phyloP scores from a whole-genome alignment of 2,888 invertebrate genomes.

The Ectemnius lituratus region DNA sequence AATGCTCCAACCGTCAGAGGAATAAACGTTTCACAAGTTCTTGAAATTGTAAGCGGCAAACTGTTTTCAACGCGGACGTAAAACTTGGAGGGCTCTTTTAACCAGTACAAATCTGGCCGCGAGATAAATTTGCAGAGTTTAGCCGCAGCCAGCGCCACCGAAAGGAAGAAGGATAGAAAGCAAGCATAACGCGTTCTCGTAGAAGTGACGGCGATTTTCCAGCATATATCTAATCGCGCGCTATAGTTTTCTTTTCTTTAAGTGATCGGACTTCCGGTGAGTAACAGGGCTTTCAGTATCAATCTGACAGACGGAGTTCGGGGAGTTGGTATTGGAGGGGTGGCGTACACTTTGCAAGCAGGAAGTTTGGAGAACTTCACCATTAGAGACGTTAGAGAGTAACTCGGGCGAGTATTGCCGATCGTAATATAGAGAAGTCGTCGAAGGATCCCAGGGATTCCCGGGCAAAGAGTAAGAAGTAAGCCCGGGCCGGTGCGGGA shows the following conservation, averaged over 20 bases:
- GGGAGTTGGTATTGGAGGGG: no score
- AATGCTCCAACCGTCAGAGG: conserved; percentile 25
- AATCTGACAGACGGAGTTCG: no score
- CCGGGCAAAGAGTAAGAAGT: not conserved
- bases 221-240: not conserved
- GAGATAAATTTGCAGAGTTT: conserved; percentile 34
- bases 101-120: conserved; percentile 40
- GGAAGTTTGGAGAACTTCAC: no score
- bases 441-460: conserved; percentile 30
- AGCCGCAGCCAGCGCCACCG: not conserved
- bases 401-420: no score
- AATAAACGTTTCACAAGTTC: conserved; percentile 65
- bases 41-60: conserved; percentile 61
- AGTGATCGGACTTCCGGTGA: conserved; percentile 9
- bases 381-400: no score
- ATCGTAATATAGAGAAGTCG: conserved; percentile 14
- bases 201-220: conserved; percentile 36
- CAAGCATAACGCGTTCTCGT: not conserved
- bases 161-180: not conserved
- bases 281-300: conserved; percentile 22
- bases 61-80: conserved; percentile 31
- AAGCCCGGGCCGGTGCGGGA: conserved; percentile 1
- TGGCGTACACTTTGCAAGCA: no score
- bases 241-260: no score
- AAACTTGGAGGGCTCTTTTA: conserved; percentile 48